Evolutionary conservation across 2,888 invertebrate species (phyloP), one percentile per base, ranked within the genome.

Genomic region (Macaria notata): DNA sequence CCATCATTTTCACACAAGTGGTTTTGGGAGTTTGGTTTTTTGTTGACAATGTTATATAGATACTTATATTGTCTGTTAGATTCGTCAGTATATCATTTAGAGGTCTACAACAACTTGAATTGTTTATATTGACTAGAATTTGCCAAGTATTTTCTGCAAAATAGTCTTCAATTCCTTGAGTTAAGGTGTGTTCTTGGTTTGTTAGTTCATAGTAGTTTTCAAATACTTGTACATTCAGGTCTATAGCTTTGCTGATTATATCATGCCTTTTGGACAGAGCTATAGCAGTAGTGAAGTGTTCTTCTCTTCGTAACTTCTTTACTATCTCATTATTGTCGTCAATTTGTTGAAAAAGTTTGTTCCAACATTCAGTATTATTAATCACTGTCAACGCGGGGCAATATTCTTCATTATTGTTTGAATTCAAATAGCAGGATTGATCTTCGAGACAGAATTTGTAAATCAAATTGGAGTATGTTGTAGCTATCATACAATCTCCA

Each of bases 251-350:
- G 41, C 81, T 70, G 74, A 89, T 76, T 4, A 90, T 62, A 48
- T 88, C 85, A 61, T 76, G 79, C 54, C 86, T 77, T 29, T 81
- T 84, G 1, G 86, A 78, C 38, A 90, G 68, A 1, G 90, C 78
- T 38, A 89, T 62, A 6, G 83, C 78, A 39, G 82, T 80, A 1
- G 88, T 72, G 53, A 81, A 83, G 49, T 76, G 71, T 4, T 75
- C 76, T 68, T 88, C 88, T 54, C 73, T 68, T 38, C 66, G 73
- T 3, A 84, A 66, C 54, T 64, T 79, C 44, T 76, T 72, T 0
- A 76, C 65, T 0, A 87, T 44, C 9, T 63, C 63, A 51, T 80
- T 71, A 65, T 78, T 83, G 54, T 69, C 79, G n/a, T 79, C 71
- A 8, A 84, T 63, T 68, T 83, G 79, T 29, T 76, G 64, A 49